Percentiles rank a stretch among this genome's conserved stretches.
Evolutionary conservation across 1,140 invertebrate genomes (phyloP).

Genomic region (Micrasema longulum): DNA sequence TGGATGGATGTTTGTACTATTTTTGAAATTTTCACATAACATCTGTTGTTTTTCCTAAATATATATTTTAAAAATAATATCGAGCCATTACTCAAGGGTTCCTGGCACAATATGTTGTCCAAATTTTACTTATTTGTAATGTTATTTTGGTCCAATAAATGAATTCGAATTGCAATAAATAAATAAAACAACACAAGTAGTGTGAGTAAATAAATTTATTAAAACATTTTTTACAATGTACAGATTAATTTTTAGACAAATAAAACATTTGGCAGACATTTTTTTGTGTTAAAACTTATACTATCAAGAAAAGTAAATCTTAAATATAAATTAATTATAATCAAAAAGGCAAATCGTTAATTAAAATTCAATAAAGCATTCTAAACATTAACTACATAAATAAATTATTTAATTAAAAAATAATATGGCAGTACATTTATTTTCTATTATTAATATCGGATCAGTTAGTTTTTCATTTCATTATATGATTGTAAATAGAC

Average conservation of each 20-base stretch:
- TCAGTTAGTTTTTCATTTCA: too few relatives aligned
- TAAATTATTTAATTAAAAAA: neutral
- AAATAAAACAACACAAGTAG: too few relatives aligned
- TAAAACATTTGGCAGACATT: neutral
- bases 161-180: too few relatives aligned
- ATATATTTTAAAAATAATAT: too few relatives aligned
- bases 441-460: neutral
- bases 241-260: neutral
- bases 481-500: neutral
- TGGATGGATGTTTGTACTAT: too few relatives aligned
- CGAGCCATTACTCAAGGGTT: too few relatives aligned
- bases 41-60: too few relatives aligned
- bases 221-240: neutral
- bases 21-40: too few relatives aligned
- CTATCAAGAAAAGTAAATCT: neutral
- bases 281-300: constrained; percentile 7
- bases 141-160: too few relatives aligned
- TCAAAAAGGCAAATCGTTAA: constrained; percentile 6
- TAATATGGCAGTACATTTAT: neutral
- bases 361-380: neutral
- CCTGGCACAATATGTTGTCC: too few relatives aligned
- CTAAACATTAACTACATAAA: constrained; percentile 2
- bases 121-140: too few relatives aligned
- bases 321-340: neutral
- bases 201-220: too few relatives aligned